A percentile compares a stretch with the other conserved stretches of the same genome.
Conservation (phyloP, 1,140 invertebrate genomes). For the Pteromalus puparum region DNA sequence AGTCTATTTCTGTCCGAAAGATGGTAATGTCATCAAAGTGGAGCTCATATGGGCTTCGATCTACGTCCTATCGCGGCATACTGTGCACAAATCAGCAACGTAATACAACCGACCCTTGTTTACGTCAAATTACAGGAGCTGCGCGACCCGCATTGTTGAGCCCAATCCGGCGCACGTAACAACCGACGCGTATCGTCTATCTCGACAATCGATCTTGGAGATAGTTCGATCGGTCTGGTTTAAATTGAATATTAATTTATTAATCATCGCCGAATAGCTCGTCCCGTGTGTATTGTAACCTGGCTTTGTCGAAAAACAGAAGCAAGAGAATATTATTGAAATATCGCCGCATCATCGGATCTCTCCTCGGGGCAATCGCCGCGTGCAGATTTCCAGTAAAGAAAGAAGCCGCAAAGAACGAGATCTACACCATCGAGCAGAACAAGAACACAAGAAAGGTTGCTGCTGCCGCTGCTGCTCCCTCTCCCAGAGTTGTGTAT, state of each 20-base stretch:
- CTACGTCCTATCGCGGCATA: too few species aligned
- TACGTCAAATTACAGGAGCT: too few species aligned
- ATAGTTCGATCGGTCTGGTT: background rate
- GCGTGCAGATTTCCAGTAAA: background rate
- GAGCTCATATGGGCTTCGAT: too few species aligned
- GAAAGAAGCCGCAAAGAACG: background rate
- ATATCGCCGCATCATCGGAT: background rate
- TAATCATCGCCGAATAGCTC: background rate
- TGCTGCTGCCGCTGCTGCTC: background rate
- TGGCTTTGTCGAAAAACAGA: background rate
- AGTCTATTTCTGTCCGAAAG: too few species aligned
- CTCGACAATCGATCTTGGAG: background rate
- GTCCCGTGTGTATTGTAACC: background rate
- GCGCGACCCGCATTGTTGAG: too few species aligned
- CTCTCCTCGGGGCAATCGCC: background rate
- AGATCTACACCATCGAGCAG: background rate
- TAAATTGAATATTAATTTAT: background rate
- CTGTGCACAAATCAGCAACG: too few species aligned
- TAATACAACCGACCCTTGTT: too few species aligned
- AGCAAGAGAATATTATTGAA: background rate
- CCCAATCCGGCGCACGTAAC: too few species aligned
- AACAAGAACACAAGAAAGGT: background rate
- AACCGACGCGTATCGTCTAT: background rate
- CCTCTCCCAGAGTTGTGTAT: background rate
- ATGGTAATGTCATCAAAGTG: too few species aligned